phyloP scores from a whole-genome alignment of 1,140 invertebrate species.

The Mercenaria mercenaria region DNA sequence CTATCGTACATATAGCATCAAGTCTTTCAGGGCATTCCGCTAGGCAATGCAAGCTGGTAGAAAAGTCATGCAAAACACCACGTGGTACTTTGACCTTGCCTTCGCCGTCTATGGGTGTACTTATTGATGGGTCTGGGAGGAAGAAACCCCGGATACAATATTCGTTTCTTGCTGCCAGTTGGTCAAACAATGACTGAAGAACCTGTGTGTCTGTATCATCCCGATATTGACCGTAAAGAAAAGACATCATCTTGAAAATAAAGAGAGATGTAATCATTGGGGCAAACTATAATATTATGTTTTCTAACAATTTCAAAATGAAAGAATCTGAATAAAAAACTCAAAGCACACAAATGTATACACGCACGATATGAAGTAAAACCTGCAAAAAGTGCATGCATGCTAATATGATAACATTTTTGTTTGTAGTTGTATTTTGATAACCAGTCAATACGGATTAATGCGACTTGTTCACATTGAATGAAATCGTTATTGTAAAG shows the following conservation, averaged over 20 bases:
- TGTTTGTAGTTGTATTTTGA: too few relatives aligned
- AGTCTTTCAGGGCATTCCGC: conserved; percentile 70
- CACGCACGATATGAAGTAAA: too few relatives aligned
- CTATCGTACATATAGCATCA: conserved; percentile 65
- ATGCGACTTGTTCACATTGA: too few relatives aligned
- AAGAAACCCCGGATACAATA: conserved; percentile 62
- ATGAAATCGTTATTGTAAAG: too few relatives aligned
- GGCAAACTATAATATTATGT: neutral
- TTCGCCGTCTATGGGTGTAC: conserved; percentile 16
- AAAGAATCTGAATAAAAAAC: neutral
- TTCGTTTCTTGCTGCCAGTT: conserved; percentile 73
- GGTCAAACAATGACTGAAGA: conserved; percentile 68
- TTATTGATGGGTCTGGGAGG: conserved; percentile 19
- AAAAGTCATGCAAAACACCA: conserved; percentile 72
- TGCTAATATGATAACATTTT: too few relatives aligned
- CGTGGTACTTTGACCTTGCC: conserved; percentile 63
- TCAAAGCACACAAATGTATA: too few relatives aligned
- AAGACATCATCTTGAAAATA: conserved; percentile 70
- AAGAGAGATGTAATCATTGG: neutral
- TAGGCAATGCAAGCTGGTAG: conserved; percentile 72
- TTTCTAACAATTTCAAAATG: too few relatives aligned
- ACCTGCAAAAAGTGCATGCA: too few relatives aligned
- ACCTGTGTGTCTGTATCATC: conserved; percentile 66
- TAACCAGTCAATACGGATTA: too few relatives aligned
- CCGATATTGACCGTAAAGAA: conserved; percentile 74